A percentile compares a stretch with the other conserved stretches of the same genome.
phyloP scores from a whole-genome alignment of 2,113 vertebrate species.

The Takifugu bimaculatus region DNA sequence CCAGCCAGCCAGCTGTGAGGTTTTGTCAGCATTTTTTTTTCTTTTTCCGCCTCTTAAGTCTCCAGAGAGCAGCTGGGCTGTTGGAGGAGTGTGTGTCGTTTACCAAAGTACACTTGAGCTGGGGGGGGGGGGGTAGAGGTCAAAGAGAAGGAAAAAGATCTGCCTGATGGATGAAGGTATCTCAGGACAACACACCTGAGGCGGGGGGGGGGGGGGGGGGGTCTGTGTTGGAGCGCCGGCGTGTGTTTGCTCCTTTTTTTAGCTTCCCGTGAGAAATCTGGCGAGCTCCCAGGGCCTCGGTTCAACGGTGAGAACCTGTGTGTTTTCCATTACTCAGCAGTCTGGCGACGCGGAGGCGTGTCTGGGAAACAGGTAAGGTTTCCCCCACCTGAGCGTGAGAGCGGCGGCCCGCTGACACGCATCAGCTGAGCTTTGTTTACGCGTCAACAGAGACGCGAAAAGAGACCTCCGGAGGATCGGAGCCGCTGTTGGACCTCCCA shows the following conservation, averaged over 20 bases:
- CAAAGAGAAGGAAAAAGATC: not conserved
- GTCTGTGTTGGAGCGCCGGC: not conserved
- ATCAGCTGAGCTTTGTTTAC: slow-evolving; percentile 39
- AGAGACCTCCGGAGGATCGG: slow-evolving; percentile 7
- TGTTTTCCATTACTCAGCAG: slow-evolving; percentile 63
- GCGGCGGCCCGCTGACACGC: slow-evolving; percentile 20
- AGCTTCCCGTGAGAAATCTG: slow-evolving; percentile 59
- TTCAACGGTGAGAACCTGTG: slow-evolving; percentile 16
- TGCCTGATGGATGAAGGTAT: not conserved
- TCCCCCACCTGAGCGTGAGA: slow-evolving; percentile 59
- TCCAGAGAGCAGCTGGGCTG: slow-evolving; percentile 28
- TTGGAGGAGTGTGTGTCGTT: slow-evolving; percentile 11
- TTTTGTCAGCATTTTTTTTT: slow-evolving; percentile 36
- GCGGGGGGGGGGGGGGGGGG: slow-evolving; percentile 1
- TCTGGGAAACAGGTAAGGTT: slow-evolving; percentile 54
- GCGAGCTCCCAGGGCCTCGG: slow-evolving; percentile 40
- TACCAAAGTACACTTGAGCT: slow-evolving; percentile 2
- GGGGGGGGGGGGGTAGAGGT: slow-evolving; percentile 1
- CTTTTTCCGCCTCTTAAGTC: slow-evolving; percentile 31
- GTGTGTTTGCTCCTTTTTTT: slow-evolving; percentile 21
- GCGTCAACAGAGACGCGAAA: slow-evolving; percentile 34
- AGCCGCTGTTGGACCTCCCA: not conserved
- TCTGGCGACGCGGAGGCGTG: slow-evolving; percentile 36
- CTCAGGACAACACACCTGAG: slow-evolving; percentile 33
- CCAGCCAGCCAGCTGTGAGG: slow-evolving; percentile 54